A percentile compares a stretch with the other conserved stretches of the same genome.
These are phyloP conservation scores for Urocynchramus pylzowi DNA, from an alignment of 2,113 vertebrate genomes.

Conservation along the genomic window DNA sequence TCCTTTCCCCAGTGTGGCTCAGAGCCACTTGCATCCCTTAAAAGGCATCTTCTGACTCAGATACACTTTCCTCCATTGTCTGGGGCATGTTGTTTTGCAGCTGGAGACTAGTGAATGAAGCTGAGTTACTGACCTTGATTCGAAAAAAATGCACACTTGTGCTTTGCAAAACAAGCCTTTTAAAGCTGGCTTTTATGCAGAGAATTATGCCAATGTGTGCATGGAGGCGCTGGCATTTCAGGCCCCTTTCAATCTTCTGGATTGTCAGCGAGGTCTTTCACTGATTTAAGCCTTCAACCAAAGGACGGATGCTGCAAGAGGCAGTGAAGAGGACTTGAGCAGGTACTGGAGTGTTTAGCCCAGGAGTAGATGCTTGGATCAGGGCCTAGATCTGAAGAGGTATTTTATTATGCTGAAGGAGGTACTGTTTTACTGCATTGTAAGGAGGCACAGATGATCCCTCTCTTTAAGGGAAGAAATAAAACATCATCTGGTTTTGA, in stretches of 20 bases:
- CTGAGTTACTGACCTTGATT: constrained; percentile 46
- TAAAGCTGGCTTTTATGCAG: constrained; percentile 30
- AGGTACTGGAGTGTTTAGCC: not conserved
- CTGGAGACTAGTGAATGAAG: constrained; percentile 48
- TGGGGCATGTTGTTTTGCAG: constrained; percentile 33
- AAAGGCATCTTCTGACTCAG: constrained; percentile 11
- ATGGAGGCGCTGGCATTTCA: not conserved
- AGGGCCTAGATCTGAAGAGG: not conserved
- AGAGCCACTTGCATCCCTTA: not conserved
- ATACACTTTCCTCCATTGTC: not conserved
- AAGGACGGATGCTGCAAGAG: not conserved
- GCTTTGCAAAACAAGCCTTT: constrained; percentile 22
- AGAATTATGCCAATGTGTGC: not conserved
- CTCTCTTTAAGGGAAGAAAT: not conserved
- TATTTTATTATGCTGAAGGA: not conserved
- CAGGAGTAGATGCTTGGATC: constrained; percentile 32
- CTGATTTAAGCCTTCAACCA: not conserved
- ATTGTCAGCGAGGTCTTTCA: not conserved
- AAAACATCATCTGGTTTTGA: not conserved
- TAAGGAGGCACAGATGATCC: constrained; percentile 3
- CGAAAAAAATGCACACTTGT: not conserved
- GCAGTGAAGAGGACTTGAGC: constrained; percentile 12
- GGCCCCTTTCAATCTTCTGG: not conserved
- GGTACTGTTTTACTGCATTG: not conserved
- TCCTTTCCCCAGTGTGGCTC: not conserved